Evolutionary conservation across 2,113 vertebrate species (phyloP).

Genomic region (Trogon surrucura): DNA sequence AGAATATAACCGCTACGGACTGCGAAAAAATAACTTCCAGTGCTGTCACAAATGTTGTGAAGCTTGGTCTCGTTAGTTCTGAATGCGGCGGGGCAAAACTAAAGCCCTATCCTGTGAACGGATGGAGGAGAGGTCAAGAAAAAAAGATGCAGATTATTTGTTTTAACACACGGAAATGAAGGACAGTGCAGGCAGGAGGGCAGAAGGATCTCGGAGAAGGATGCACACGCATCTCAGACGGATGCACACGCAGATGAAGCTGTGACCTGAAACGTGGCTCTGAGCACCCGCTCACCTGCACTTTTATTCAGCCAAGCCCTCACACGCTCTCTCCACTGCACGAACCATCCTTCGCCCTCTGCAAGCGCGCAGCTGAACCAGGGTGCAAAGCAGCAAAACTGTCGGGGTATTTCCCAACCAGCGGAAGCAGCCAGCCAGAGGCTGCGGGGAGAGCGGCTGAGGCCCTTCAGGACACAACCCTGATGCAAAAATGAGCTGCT

Average conservation of each 20-base stretch:
- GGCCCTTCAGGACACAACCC: neutral
- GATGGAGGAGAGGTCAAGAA: neutral
- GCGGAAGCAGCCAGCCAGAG: neutral
- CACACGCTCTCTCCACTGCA: accelerated
- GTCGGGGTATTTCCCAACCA: neutral
- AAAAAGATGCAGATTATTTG: neutral
- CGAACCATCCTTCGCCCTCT: accelerated
- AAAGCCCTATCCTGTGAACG: neutral
- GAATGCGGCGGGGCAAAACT: neutral
- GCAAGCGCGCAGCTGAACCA: accelerated
- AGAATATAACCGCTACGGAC: neutral
- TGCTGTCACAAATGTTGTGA: neutral
- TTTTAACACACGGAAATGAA: accelerated
- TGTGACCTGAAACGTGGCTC: neutral
- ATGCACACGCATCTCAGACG: too few species aligned
- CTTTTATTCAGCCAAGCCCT: neutral
- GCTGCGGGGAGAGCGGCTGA: neutral
- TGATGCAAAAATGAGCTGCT: neutral
- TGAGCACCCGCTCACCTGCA: neutral
- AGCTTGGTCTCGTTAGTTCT: neutral
- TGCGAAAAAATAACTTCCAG: neutral
- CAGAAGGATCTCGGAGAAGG: neutral
- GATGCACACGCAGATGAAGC: neutral
- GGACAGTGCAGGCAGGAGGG: neutral
- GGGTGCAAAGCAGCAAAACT: neutral